A percentile compares a stretch with the other conserved stretches of the same genome.
phyloP scores from a whole-genome alignment of 2,888 invertebrate species.

The Agrilus mali region DNA sequence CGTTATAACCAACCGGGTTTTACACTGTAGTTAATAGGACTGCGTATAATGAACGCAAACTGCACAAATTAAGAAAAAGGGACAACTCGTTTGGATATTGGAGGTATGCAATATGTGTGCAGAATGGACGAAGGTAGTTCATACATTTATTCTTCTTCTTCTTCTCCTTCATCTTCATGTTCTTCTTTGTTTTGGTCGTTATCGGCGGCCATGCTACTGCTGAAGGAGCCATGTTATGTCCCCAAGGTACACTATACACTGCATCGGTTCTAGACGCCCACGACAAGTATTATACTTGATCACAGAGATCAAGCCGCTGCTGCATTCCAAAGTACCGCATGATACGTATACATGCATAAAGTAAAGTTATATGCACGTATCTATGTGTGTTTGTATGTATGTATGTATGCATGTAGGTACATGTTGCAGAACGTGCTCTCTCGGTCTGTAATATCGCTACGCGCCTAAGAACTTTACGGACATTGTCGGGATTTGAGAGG shows the following conservation, averaged over 20 bases:
- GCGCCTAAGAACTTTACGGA: too few relatives aligned
- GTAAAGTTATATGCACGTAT: too few relatives aligned
- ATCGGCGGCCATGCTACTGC: slow-evolving; percentile 25
- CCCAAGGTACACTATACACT: slow-evolving; percentile 17
- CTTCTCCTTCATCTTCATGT: slow-evolving; percentile 25
- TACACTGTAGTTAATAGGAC: too few relatives aligned
- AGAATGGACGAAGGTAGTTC: neutral
- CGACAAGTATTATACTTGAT: slow-evolving; percentile 25
- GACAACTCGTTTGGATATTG: neutral
- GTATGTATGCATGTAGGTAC: too few relatives aligned
- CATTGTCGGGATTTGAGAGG: too few relatives aligned
- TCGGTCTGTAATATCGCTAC: too few relatives aligned
- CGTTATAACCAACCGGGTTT: too few relatives aligned
- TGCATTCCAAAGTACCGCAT: slow-evolving; percentile 14
- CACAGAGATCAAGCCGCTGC: slow-evolving; percentile 21
- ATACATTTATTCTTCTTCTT: slow-evolving; percentile 5
- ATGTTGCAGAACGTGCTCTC: too few relatives aligned
- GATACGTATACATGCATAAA: slow-evolving; percentile 4
- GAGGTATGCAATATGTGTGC: neutral
- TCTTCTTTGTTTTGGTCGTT: slow-evolving; percentile 21
- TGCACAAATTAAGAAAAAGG: too few relatives aligned
- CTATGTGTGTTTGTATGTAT: too few relatives aligned
- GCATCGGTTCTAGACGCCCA: slow-evolving; percentile 27
- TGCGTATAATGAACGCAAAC: too few relatives aligned
- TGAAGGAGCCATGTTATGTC: slow-evolving; percentile 36